A percentile compares a stretch with the other conserved stretches of the same genome.
Evolutionary conservation across 2,888 invertebrate genomes (phyloP).

Genomic region (Xanthia togata): DNA sequence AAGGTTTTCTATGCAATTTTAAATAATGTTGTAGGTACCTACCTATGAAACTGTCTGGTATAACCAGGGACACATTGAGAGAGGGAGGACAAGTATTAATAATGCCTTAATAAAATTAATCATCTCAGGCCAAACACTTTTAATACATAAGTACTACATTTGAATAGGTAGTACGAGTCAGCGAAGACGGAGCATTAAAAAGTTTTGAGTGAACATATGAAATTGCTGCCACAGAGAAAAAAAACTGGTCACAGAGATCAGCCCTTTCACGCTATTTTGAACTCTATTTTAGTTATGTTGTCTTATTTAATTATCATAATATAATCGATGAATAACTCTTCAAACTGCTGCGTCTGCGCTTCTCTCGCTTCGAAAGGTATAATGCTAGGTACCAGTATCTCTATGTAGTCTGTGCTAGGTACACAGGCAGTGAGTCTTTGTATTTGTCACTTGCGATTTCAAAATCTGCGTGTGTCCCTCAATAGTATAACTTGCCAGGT

Average conservation of each 20-base stretch:
- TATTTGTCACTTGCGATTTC: background rate
- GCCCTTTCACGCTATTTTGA: background rate
- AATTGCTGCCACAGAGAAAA: background rate
- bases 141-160: background rate
- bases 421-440: background rate
- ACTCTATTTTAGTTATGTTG: background rate
- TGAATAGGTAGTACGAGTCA: too few species aligned
- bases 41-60: background rate
- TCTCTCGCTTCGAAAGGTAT: background rate
- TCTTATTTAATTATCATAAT: background rate
- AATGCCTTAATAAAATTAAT: background rate
- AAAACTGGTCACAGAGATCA: too few species aligned
- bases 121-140: background rate
- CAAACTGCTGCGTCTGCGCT: too few species aligned
- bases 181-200: background rate
- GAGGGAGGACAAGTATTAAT: background rate
- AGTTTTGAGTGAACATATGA: background rate
- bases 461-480: background rate
- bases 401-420: too few species aligned
- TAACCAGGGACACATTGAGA: background rate
- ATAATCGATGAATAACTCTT: too few species aligned
- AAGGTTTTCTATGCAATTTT: background rate
- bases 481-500: background rate
- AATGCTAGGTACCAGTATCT: too few species aligned
- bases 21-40: background rate